phyloP scores from a whole-genome alignment of 2,113 vertebrate genomes.

The Rattus norvegicus region DNA sequence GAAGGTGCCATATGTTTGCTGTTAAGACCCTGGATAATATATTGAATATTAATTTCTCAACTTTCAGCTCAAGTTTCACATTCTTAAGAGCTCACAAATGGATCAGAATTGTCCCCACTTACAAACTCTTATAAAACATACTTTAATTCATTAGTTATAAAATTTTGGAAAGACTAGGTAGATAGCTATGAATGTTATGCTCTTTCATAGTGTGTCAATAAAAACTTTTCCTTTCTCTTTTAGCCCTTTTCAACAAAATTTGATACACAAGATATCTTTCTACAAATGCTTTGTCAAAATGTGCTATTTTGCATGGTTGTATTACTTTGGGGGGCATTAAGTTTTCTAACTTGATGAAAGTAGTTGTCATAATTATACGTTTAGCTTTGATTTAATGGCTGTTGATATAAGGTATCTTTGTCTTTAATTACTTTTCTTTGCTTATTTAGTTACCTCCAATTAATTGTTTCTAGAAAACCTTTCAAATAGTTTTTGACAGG shows the following conservation, averaged over 20 bases:
- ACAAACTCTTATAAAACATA: background rate
- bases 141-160: background rate
- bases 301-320: background rate
- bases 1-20: background rate
- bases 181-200: background rate
- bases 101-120: background rate
- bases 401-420: background rate
- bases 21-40: background rate
- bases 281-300: background rate
- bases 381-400: background rate
- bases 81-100: background rate
- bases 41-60: background rate
- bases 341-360: background rate
- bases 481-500: constrained; percentile 39
- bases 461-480: background rate
- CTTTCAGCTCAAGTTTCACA: background rate
- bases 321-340: background rate
- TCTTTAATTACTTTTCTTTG: background rate
- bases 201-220: background rate
- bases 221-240: background rate
- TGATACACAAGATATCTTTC: background rate
- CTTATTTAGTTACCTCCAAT: background rate
- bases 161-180: background rate
- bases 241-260: background rate
- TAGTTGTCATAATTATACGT: background rate